Percentiles rank a stretch among this genome's conserved stretches.
Evolutionary conservation across 2,888 invertebrate species (phyloP).

Genomic region (Acleris holmiana): DNA sequence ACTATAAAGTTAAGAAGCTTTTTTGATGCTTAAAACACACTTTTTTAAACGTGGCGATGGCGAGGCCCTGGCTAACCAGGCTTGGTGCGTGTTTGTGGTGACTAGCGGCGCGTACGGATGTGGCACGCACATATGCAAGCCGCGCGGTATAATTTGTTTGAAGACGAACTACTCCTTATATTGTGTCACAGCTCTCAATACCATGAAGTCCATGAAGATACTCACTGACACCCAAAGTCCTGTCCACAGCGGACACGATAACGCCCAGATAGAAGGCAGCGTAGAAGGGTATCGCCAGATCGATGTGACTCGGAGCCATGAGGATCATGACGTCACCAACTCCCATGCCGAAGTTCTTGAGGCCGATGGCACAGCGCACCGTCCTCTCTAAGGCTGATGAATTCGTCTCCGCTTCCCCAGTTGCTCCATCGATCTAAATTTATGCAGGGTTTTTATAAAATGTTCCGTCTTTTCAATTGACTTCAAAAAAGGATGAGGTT

Average conservation of each 20-base stretch:
- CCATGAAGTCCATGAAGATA: constrained; percentile 29
- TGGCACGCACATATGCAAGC: too few species aligned
- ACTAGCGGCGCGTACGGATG: too few species aligned
- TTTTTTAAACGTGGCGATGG: too few species aligned
- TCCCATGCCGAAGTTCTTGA: constrained; percentile 62
- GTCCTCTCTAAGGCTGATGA: constrained; percentile 63
- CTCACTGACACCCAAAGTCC: constrained; percentile 57
- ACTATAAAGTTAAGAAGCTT: too few species aligned
- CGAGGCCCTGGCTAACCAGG: too few species aligned
- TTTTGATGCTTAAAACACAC: too few species aligned
- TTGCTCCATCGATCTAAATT: constrained; percentile 69
- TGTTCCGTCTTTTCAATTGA: too few species aligned
- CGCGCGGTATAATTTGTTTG: too few species aligned
- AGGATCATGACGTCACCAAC: constrained; percentile 71
- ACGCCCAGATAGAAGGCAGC: constrained; percentile 74
- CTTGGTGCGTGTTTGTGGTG: too few species aligned
- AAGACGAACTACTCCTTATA: too few species aligned
- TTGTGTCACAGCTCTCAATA: neutral
- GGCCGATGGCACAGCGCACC: constrained; percentile 67
- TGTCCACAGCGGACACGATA: constrained; percentile 56
- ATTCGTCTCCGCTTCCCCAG: constrained; percentile 69
- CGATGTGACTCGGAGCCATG: constrained; percentile 72
- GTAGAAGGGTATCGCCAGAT: constrained; percentile 71
- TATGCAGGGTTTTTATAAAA: too few species aligned
- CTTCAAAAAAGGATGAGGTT: too few species aligned